A percentile compares a stretch with the other conserved stretches of the same genome.
Evolutionary conservation across 2,797 vertebrate species (phyloP).

Genomic region (Myripristis jacobus): DNA sequence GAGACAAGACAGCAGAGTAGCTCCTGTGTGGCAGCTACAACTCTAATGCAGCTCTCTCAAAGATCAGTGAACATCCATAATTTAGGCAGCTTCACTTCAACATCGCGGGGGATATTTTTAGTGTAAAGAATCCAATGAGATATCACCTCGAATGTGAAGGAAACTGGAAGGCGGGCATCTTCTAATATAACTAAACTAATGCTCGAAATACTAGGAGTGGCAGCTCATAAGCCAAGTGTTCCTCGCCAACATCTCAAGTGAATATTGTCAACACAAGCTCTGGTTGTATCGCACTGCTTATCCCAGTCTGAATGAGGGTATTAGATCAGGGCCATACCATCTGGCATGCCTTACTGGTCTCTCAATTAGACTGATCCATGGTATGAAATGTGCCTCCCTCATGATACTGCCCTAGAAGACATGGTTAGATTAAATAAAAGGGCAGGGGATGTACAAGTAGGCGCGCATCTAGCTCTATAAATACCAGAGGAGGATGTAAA

Average conservation of each 20-base stretch:
- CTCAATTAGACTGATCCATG: conserved; percentile 66
- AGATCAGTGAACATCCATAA: neutral
- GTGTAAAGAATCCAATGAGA: neutral
- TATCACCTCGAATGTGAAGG: neutral
- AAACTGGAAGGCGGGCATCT: conserved; percentile 2
- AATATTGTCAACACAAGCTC: conserved; percentile 69
- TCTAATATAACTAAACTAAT: conserved; percentile 13
- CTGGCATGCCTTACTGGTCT: conserved; percentile 57
- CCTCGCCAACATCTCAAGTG: conserved; percentile 45
- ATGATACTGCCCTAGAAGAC: conserved; percentile 38
- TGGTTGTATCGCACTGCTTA: conserved; percentile 52
- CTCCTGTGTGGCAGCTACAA: neutral
- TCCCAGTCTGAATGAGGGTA: conserved; percentile 56
- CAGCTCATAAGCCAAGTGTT: conserved; percentile 29
- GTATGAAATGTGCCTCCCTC: conserved; percentile 52
- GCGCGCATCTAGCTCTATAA: neutral
- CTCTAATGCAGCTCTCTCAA: conserved; percentile 6
- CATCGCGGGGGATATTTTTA: neutral
- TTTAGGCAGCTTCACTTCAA: conserved; percentile 8
- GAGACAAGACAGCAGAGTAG: conserved; percentile 12
- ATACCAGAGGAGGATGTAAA: neutral
- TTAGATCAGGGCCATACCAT: conserved; percentile 66
- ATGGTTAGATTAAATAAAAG: conserved; percentile 41
- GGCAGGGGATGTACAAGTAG: conserved; percentile 14
- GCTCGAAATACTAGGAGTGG: conserved; percentile 6